Evolutionary conservation across 2,113 vertebrate species (phyloP), one percentile per base, ranked within the genome.

Genomic region (Regulus satrapa): DNA sequence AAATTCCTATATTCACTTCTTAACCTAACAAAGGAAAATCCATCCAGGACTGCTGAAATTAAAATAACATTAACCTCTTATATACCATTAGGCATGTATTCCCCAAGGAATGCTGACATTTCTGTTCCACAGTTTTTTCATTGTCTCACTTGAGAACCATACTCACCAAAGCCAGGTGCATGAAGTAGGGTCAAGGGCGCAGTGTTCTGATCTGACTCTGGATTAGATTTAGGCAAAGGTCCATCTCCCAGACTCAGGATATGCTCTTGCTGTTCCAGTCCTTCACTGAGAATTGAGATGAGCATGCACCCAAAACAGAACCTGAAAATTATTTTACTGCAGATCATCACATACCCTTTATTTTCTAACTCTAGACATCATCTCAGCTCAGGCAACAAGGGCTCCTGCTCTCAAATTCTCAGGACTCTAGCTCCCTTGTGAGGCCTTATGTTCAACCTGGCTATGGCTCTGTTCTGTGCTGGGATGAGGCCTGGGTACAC

Each of bases 401-500:
- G 11, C 26, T 91, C 23, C 29, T 84, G 16, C 68, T 74, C 46
- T 48, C 43, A 58, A 26, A n/a, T 74, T 61, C 41, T 77, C 59
- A 77, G 38, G 46, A 71, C 10, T 51, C 55, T 3, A 3, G 55
- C 21, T 72, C 45, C 34, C 24, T 76, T 64, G 31, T 43, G 67
- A 86, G n/a, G 18, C n/a, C 6, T 3, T 48, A 6, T 36, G 31
- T 64, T 55, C 72, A 86, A 8, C 23, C 31, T 52, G 34, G 34
- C 19, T 73, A 36, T 17, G n/a, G 34, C 32, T 76, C 24, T 18
- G 11, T 54, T 41, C 61, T 36, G 34, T 72, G 72, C 26, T 28
- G 32, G 23, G 20, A 51, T 40, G 19, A 73, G 80, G 48, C 16
- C 29, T 1, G 0, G 10, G 26, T 45, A 36, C 0, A 5, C 1